Percentiles rank a stretch among this genome's conserved stretches.
Conservation (phyloP, 1,140 invertebrate species). For the Drosophila ananassae region DNA sequence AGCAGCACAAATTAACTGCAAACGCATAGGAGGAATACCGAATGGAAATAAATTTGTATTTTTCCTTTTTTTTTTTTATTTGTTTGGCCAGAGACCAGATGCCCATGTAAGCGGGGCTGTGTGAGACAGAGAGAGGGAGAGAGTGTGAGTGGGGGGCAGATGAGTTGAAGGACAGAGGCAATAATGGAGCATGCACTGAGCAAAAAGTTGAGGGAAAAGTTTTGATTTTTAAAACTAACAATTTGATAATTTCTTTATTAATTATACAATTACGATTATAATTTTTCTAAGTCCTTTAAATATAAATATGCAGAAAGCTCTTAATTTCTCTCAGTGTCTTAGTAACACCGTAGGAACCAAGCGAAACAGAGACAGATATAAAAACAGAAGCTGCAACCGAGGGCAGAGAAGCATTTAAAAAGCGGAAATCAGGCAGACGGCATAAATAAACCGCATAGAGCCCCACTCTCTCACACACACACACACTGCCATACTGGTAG, state of each 20-base stretch:
- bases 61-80: conserved; percentile 1
- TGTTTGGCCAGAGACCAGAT: conserved; percentile 21
- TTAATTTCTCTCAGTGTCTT: not conserved
- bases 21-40: conserved; percentile 41
- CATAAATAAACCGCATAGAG: conserved; percentile 69
- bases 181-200: conserved; percentile 23
- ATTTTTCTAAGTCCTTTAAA: not conserved
- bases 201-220: not conserved
- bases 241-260: no score
- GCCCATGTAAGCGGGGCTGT: conserved; percentile 12
- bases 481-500: conserved; percentile 7
- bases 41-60: conserved; percentile 65
- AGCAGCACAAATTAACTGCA: conserved; percentile 44
- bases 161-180: conserved; percentile 58
- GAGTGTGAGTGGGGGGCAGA: conserved; percentile 4
- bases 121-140: not conserved
- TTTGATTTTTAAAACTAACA: no score
- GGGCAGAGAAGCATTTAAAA: conserved; percentile 74
- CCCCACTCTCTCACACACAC: conserved; percentile 20
- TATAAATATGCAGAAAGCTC: no score
- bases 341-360: not conserved
- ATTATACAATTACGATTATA: no score
- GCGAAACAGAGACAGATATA: conserved; percentile 6
- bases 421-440: conserved; percentile 79
- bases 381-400: conserved; percentile 20